Percentiles rank a stretch among this genome's conserved stretches.
phyloP scores from a whole-genome alignment of 2,113 vertebrate species.

The Aegotheles bennettii region DNA sequence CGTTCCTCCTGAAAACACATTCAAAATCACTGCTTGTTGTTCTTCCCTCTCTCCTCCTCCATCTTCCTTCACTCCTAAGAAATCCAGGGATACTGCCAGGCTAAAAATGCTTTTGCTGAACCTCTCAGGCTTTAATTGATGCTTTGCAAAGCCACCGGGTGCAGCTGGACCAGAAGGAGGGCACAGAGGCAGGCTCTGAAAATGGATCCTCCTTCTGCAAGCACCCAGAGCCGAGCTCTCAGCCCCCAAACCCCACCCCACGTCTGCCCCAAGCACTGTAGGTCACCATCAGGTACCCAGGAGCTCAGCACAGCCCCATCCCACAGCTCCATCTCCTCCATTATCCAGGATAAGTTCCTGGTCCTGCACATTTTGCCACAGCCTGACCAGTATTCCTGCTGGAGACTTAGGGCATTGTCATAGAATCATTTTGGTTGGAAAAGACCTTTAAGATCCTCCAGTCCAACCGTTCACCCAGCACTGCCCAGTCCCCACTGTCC shows the following conservation, averaged over 20 bases:
- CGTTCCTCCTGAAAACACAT: rapidly evolving
- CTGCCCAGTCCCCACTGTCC: too few relatives aligned
- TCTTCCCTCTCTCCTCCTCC: not conserved
- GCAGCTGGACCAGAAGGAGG: not conserved
- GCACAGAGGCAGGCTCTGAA: not conserved
- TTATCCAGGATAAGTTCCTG: not conserved
- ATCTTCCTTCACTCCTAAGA: rapidly evolving
- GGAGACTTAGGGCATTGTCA: not conserved
- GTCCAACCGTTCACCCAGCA: too few relatives aligned
- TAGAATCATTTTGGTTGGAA: too few relatives aligned
- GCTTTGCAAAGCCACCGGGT: rapidly evolving
- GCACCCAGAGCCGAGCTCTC: not conserved
- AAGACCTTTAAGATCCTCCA: too few relatives aligned
- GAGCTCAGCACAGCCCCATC: not conserved
- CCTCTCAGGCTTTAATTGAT: rapidly evolving
- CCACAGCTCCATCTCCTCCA: not conserved
- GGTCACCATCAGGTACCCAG: too few relatives aligned
- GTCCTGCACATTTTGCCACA: not conserved
- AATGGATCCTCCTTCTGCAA: not conserved
- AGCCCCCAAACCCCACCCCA: not conserved
- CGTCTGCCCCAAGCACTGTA: too few relatives aligned
- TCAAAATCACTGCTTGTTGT: rapidly evolving
- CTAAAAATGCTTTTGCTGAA: not conserved
- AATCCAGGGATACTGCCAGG: rapidly evolving
- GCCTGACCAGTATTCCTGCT: not conserved